Base-by-base conservation (phyloP, 2,888 invertebrate species). In the Cephus spinipes region DNA sequence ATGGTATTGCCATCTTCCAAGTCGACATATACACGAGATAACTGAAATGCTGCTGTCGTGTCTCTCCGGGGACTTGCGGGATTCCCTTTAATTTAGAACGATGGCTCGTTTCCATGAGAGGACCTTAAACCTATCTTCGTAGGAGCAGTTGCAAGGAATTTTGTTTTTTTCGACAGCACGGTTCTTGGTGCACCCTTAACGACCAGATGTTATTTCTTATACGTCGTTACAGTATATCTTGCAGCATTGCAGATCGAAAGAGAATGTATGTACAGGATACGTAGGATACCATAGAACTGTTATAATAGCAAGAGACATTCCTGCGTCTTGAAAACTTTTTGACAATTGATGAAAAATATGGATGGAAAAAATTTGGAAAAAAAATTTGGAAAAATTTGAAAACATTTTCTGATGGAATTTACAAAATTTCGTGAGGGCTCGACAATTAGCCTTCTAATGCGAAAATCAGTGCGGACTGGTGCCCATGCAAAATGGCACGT, bases 1-100 rank as follows among this genome's bases (percentile, higher is more conserved):
- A 86, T 84, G 81, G 80, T 78, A 80, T 81, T 77, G 74, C 73
- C 75, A 74, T 78, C 73, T 23, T 55, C 23, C 40, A 9, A 55
- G 6, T 55, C 40, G 40, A 55, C 23, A 6, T 55, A 23, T 55
- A 23, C 40, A 55, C 9, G 40, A 55, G 40, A 55, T 23, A 55
- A 55, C 9, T 23, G 40, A 55, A 55, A 55, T 55, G 15, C 40
- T 15, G 40, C 40, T 55, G 40, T 55, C 23, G 40, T 23, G 40
- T 55, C 40, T 55, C 40, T 2, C 6, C 2, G 40, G 23, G 23
- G 40, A 55, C 23, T 55, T 55, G 23, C 15, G 40, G 9, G 40
- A 55, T 23, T 6, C 23, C 40, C 40, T 55, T 55, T 55, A 55
- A 55, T 55, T 55, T 23, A 23, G 15, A 40, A 23, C 1, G 40